These are phyloP conservation scores for Macrostomum lignano DNA, from an alignment of 1,140 invertebrate species.

Conservation along the genomic window DNA sequence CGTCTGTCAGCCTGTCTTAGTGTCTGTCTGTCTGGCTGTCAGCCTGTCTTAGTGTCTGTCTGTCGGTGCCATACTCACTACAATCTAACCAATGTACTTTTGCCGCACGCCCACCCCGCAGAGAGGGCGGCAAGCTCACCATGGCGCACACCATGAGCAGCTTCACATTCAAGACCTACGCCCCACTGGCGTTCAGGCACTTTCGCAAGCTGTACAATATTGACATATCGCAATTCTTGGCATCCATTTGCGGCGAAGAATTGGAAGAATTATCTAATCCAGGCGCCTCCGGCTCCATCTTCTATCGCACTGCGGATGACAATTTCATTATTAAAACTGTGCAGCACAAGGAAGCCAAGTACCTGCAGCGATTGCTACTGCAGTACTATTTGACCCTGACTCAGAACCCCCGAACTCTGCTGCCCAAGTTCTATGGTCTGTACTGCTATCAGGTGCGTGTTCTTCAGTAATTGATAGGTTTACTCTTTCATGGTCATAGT, in stretches of 20 bases:
- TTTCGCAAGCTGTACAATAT: slow-evolving; percentile 95
- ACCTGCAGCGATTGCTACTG: slow-evolving; percentile 84
- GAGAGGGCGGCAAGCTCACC: slow-evolving; percentile 33
- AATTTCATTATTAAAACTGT: slow-evolving; percentile 99
- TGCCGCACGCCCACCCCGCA: no score
- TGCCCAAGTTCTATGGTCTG: slow-evolving; percentile 96
- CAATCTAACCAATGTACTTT: no score
- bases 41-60: no score
- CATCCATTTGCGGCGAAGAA: slow-evolving; percentile 76
- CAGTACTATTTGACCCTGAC: slow-evolving; percentile 79
- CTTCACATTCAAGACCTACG: slow-evolving; percentile 72
- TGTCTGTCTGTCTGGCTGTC: no score
- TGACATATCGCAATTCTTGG: slow-evolving; percentile 90
- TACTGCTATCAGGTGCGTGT: slow-evolving; percentile 95
- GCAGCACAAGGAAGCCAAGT: slow-evolving; percentile 95
- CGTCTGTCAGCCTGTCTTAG: no score
- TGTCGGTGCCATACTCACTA: no score
- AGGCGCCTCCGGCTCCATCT: slow-evolving; percentile 91
- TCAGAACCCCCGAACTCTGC: slow-evolving; percentile 81
- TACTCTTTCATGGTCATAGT: no score
- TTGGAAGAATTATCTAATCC: slow-evolving; percentile 82
- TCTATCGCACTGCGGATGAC: slow-evolving; percentile 91
- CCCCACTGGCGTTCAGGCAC: slow-evolving; percentile 92
- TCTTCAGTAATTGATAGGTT: no score
- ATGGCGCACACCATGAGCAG: slow-evolving; percentile 34